A percentile compares a stretch with the other conserved stretches of the same genome.
These are phyloP conservation scores for Athetis lepigone DNA, from an alignment of 2,888 invertebrate genomes.

Conservation along the genomic window DNA sequence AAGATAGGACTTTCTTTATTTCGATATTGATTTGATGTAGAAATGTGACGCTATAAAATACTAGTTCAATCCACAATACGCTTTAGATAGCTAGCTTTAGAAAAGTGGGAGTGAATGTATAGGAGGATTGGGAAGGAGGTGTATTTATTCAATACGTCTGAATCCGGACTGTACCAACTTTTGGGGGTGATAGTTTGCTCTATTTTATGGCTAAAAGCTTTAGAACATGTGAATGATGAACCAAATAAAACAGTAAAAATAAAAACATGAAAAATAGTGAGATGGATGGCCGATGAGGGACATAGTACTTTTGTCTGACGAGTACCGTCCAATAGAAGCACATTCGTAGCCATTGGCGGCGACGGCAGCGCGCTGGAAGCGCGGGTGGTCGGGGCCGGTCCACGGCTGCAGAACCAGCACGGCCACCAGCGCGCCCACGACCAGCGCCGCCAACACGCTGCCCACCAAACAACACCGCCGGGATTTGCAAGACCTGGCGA, in stretches of 20 bases:
- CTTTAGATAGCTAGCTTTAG: background rate
- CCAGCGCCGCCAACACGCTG: constrained; percentile 84
- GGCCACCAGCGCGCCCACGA: constrained; percentile 83
- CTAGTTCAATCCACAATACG: background rate
- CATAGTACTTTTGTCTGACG: no score
- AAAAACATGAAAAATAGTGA: no score
- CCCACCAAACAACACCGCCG: constrained; percentile 76
- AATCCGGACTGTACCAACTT: no score
- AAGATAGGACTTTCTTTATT: background rate
- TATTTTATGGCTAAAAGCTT: no score
- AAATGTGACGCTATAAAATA: background rate
- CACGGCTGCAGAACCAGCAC: constrained; percentile 86
- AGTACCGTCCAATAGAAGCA: constrained; percentile 92
- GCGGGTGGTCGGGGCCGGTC: constrained; percentile 77
- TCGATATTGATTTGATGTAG: background rate
- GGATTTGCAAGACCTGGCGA: constrained; percentile 68
- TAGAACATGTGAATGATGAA: no score
- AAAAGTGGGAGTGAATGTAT: no score
- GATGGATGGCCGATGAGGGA: no score
- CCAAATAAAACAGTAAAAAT: no score
- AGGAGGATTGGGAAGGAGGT: no score
- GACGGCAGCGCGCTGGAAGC: constrained; percentile 91
- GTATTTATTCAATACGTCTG: no score
- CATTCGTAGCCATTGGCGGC: constrained; percentile 94
- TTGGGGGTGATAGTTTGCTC: no score